These are phyloP conservation scores for Puffinus mauretanicus DNA, from an alignment of 2,113 vertebrate genomes.

Conservation along the genomic window DNA sequence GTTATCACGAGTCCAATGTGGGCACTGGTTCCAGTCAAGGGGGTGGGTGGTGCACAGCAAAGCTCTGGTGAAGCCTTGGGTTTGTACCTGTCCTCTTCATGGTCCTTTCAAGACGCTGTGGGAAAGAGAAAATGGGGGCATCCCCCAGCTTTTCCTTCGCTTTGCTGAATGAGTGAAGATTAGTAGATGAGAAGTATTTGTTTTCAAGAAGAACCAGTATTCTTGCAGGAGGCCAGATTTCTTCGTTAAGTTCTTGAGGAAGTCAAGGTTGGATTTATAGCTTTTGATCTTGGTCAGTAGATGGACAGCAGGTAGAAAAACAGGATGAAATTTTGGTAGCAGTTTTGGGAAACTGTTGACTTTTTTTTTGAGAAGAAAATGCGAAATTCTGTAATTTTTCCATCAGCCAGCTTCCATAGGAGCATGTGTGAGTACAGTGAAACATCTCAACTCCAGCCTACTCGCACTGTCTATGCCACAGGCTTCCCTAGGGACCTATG, in stretches of 20 bases:
- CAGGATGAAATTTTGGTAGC: not conserved
- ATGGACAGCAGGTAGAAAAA: not conserved
- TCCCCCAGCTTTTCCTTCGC: not conserved
- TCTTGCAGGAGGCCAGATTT: not conserved
- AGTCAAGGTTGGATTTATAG: not conserved
- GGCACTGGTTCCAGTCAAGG: rapidly evolving
- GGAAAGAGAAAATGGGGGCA: not conserved
- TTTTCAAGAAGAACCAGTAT: not conserved
- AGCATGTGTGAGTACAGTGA: not conserved
- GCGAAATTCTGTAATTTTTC: not conserved
- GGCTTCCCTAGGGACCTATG: not conserved
- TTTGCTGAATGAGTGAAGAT: not conserved
- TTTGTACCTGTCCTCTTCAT: not conserved
- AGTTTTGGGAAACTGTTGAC: not conserved
- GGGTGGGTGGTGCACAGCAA: not conserved
- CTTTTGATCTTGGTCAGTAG: not conserved
- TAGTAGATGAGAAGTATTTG: not conserved
- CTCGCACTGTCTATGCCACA: not conserved
- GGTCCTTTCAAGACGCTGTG: not conserved
- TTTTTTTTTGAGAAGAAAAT: not conserved
- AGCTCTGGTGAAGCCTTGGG: not conserved
- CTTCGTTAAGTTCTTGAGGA: not conserved
- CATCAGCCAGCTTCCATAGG: not conserved
- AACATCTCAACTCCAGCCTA: not conserved
- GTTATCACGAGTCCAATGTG: rapidly evolving